phyloP scores from a whole-genome alignment of 2,113 vertebrate genomes.

The Uria lomvia region DNA sequence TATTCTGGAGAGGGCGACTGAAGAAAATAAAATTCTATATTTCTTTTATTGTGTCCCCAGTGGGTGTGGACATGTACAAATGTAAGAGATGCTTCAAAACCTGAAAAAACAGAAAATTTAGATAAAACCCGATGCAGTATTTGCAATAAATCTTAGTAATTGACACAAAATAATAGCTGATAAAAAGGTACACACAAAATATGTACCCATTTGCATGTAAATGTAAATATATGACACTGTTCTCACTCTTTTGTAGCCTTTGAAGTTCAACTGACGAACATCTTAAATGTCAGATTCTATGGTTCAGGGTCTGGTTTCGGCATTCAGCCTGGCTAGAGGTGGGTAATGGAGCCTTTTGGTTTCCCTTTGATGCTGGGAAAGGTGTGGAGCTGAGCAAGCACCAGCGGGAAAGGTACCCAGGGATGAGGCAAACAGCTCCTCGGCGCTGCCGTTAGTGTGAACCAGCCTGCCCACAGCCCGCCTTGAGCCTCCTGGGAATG shows the following conservation, averaged over 20 bases:
- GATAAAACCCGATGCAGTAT: not conserved
- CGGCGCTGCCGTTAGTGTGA: not conserved
- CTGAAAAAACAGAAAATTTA: not conserved
- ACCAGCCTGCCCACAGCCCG: not conserved
- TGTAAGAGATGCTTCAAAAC: not conserved
- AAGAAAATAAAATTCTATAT: not conserved
- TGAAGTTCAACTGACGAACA: not conserved
- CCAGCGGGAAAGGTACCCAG: fast-evolving
- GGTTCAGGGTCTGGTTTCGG: not conserved
- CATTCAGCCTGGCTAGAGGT: not conserved
- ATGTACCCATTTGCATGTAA: not conserved
- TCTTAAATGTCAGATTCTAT: not conserved
- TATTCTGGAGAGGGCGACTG: not conserved
- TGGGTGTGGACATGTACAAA: not conserved
- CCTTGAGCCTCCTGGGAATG: not conserved
- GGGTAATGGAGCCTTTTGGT: not conserved
- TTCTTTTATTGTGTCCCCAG: not conserved
- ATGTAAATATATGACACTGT: not conserved
- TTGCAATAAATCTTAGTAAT: not conserved
- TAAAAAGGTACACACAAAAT: not conserved
- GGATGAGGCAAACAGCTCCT: not conserved
- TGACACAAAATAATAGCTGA: not conserved
- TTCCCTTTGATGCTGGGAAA: not conserved
- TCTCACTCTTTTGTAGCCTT: not conserved
- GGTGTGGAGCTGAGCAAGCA: not conserved